These are phyloP conservation scores for Neopipo cinnamomea DNA, from an alignment of 2,113 vertebrate species.

Conservation along the genomic window DNA sequence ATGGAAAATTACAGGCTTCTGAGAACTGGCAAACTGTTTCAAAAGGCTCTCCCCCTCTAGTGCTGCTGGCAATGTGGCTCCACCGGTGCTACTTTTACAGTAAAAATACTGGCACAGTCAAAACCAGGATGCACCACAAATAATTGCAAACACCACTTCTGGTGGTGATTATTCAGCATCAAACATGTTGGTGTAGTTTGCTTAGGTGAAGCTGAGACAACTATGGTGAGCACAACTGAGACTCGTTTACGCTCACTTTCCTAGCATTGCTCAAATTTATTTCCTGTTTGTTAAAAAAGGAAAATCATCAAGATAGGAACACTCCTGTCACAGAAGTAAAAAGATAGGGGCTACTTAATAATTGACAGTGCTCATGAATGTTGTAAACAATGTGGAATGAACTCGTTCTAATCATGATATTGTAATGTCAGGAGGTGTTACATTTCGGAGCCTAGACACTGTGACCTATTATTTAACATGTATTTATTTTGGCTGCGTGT, in stretches of 20 bases:
- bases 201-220: background rate
- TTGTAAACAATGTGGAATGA: conserved; percentile 85
- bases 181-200: background rate
- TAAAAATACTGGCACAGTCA: background rate
- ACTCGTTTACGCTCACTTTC: background rate
- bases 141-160: background rate
- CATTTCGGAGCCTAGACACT: conserved; percentile 81
- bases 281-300: conserved; percentile 75
- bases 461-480: conserved; percentile 83
- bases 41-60: background rate
- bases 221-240: background rate
- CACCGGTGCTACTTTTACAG: background rate
- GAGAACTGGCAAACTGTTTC: background rate
- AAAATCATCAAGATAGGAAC: conserved; percentile 72
- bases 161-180: background rate
- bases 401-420: conserved; percentile 85
- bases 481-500: conserved; percentile 19
- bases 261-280: conserved; percentile 26
- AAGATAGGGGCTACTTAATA: conserved; percentile 86
- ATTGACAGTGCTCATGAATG: conserved; percentile 89
- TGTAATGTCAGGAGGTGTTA: conserved; percentile 84
- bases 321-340: conserved; percentile 79
- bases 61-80: background rate
- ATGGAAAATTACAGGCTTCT: background rate
- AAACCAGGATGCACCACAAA: background rate